Conservation (phyloP, 2,888 invertebrate species). For the Drosophila ustulata region DNA sequence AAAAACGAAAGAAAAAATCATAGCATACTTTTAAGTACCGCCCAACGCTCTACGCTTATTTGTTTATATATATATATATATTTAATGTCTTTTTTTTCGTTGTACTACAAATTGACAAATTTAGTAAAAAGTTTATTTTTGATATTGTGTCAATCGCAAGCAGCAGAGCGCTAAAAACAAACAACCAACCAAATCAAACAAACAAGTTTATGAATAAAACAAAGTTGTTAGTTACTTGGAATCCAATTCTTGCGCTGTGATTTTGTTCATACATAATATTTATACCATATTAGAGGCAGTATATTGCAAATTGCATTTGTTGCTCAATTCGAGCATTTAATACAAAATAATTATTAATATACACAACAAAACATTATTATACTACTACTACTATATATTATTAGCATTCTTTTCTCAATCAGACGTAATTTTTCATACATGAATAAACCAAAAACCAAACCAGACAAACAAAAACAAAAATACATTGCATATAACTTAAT, state of each 20-base stretch:
- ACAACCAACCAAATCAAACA: not conserved
- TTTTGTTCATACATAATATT: constrained; percentile 30
- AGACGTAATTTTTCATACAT: constrained; percentile 45
- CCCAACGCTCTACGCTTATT: constrained; percentile 24
- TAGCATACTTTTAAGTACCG: constrained; percentile 54
- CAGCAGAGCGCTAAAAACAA: constrained; percentile 37
- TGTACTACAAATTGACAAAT: constrained; percentile 42
- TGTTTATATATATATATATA: constrained; percentile 8
- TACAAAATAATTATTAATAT: not conserved
- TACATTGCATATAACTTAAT: constrained; percentile 37
- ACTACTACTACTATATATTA: constrained; percentile 31
- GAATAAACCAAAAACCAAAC: constrained; percentile 28
- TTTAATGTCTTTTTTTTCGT: constrained; percentile 29
- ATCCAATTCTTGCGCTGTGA: constrained; percentile 18
- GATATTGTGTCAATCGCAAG: constrained; percentile 82
- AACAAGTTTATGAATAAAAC: not conserved
- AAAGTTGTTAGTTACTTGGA: constrained; percentile 11
- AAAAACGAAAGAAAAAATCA: constrained; percentile 8
- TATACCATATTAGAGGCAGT: constrained; percentile 37
- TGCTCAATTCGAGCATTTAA: constrained; percentile 30
- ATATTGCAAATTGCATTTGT: constrained; percentile 33
- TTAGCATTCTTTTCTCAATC: constrained; percentile 52
- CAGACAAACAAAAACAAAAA: constrained; percentile 37
- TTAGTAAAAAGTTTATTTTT: constrained; percentile 43
- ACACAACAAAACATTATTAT: constrained; percentile 14